Evolutionary conservation across 2,797 vertebrate genomes (phyloP).

Genomic region (Fundulus diaphanus): DNA sequence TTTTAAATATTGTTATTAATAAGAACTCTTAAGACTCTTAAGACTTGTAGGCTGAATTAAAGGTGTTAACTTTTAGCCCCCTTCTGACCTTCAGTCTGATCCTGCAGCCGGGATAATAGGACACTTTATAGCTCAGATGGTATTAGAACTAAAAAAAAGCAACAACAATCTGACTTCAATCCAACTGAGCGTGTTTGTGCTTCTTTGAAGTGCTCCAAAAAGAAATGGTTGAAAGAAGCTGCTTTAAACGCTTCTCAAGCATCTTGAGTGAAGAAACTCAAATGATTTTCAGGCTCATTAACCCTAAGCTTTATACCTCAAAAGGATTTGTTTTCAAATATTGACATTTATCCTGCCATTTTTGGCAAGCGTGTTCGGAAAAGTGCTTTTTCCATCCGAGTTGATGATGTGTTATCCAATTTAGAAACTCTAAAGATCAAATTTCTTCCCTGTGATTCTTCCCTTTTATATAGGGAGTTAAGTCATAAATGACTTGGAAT

Average conservation of each 20-base stretch:
- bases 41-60: background rate
- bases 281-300: background rate
- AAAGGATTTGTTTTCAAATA: background rate
- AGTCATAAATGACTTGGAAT: background rate
- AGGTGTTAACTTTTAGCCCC: background rate
- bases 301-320: background rate
- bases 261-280: background rate
- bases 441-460: background rate
- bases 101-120: background rate
- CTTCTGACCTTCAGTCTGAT: background rate
- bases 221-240: background rate
- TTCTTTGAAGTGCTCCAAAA: background rate
- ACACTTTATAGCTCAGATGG: background rate
- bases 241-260: background rate
- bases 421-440: background rate
- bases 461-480: background rate
- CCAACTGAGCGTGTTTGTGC: background rate
- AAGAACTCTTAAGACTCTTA: background rate
- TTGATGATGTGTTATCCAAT: background rate
- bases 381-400: background rate
- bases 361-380: background rate
- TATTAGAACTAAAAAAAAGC: background rate
- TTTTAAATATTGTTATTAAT: background rate
- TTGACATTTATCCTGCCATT: background rate
- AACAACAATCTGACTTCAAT: background rate